phyloP scores from a whole-genome alignment of 2,797 vertebrate species.

The Furcifer pardalis region DNA sequence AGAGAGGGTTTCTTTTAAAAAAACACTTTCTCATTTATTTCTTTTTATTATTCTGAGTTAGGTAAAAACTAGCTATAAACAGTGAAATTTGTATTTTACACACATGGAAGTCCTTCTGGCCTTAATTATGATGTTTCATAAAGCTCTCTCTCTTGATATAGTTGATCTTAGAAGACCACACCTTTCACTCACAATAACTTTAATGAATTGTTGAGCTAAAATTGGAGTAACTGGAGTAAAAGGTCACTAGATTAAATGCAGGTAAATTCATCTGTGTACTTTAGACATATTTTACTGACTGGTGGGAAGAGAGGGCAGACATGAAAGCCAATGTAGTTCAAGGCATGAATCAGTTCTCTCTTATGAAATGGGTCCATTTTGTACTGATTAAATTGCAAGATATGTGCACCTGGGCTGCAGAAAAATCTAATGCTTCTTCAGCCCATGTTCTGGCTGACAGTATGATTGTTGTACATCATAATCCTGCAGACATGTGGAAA shows the following conservation, averaged over 20 bases:
- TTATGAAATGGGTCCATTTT: slow-evolving; percentile 51
- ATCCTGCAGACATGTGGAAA: slow-evolving; percentile 63
- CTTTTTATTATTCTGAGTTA: neutral
- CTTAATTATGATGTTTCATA: slow-evolving; percentile 48
- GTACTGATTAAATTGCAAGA: slow-evolving; percentile 65
- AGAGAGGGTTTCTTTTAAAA: slow-evolving; percentile 7
- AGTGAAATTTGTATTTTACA: slow-evolving; percentile 27
- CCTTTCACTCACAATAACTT: neutral
- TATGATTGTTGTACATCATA: slow-evolving; percentile 46
- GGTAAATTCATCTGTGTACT: slow-evolving; percentile 35
- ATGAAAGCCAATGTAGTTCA: slow-evolving; percentile 54
- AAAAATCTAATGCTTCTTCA: slow-evolving; percentile 46
- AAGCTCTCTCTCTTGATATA: slow-evolving; percentile 31
- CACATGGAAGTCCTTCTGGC: neutral
- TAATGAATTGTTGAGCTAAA: neutral
- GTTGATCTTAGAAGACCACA: slow-evolving; percentile 42
- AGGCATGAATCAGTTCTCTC: slow-evolving; percentile 58
- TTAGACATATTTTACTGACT: slow-evolving; percentile 51
- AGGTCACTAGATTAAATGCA: slow-evolving; percentile 47
- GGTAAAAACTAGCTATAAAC: neutral
- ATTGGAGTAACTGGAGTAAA: slow-evolving; percentile 25
- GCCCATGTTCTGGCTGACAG: slow-evolving; percentile 43
- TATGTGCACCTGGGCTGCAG: slow-evolving; percentile 63
- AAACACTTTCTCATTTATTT: neutral
- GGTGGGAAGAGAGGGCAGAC: neutral